A percentile compares a stretch with the other conserved stretches of the same genome.
Conservation (phyloP, 1,140 invertebrate genomes). For the Procambarus clarkii region DNA sequence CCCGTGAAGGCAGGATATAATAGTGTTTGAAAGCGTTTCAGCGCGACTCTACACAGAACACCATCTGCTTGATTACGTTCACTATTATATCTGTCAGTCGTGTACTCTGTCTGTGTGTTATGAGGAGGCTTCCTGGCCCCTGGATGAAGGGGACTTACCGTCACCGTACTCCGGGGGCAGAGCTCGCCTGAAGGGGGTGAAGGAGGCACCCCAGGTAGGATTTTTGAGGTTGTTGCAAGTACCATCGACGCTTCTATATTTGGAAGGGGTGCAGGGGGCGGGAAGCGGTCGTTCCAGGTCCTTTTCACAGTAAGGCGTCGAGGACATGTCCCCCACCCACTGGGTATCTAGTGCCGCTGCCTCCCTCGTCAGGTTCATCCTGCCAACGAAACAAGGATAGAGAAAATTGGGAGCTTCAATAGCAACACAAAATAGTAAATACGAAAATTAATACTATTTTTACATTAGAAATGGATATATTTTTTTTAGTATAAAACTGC, state of each 20-base stretch:
- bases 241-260: constrained; percentile 78
- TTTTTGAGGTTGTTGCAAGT: constrained; percentile 81
- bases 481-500: no score
- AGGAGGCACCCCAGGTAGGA: constrained; percentile 79
- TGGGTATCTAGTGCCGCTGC: constrained; percentile 32
- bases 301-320: constrained; percentile 44
- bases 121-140: no score
- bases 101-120: background rate
- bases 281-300: background rate
- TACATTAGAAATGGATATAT: no score
- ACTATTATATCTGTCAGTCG: no score
- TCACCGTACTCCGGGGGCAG: constrained; percentile 73
- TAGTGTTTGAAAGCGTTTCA: no score
- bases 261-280: constrained; percentile 46
- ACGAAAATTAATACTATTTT: no score
- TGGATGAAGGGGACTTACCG: constrained; percentile 63
- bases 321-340: constrained; percentile 51
- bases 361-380: constrained; percentile 48
- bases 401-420: no score
- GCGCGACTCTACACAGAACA: no score
- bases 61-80: no score
- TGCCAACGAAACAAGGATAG: background rate
- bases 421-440: no score
- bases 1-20: no score
- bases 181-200: constrained; percentile 78